phyloP scores from a whole-genome alignment of 2,113 vertebrate genomes.

The Coracopsis vasa region DNA sequence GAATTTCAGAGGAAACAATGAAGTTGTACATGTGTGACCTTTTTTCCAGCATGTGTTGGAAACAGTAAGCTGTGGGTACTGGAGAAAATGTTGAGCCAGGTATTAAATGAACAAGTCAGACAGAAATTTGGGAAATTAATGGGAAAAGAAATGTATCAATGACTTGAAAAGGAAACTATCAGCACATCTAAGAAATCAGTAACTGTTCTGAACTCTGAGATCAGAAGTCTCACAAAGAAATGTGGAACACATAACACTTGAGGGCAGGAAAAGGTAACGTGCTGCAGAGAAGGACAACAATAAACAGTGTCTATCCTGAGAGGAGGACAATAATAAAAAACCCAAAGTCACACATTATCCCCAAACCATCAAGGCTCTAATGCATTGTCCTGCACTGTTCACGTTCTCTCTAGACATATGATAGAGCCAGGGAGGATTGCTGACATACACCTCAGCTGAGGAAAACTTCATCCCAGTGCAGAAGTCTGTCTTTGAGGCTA shows the following conservation, averaged over 20 bases:
- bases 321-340: not conserved
- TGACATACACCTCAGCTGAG: not conserved
- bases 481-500: not conserved
- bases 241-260: not conserved
- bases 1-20: not conserved
- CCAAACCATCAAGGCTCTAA: not conserved
- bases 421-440: not conserved
- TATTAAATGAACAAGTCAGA: not conserved
- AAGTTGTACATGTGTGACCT: not conserved
- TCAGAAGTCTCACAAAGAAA: not conserved
- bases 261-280: not conserved
- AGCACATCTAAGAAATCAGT: not conserved
- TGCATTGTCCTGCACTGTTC: not conserved
- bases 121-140: not conserved
- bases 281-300: not conserved
- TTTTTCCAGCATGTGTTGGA: not conserved
- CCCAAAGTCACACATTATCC: not conserved
- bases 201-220: not conserved
- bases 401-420: not conserved
- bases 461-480: not conserved
- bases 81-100: not conserved
- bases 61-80: not conserved
- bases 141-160: not conserved
- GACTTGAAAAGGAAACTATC: not conserved
- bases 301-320: not conserved